These are phyloP conservation scores for Pogonophryne albipinna DNA, from an alignment of 2,797 vertebrate genomes.

Conservation along the genomic window DNA sequence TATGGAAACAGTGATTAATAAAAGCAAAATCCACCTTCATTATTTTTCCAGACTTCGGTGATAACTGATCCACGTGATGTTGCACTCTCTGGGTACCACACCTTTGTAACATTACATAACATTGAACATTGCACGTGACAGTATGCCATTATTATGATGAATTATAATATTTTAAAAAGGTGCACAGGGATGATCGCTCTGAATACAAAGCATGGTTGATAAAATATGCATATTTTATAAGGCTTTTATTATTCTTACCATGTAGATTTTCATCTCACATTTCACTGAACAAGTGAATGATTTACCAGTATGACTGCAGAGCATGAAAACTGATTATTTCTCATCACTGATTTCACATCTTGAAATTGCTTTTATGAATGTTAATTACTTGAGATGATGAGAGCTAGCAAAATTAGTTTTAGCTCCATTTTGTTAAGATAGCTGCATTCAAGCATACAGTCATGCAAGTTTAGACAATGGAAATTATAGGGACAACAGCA, in stretches of 20 bases:
- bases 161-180: constrained; percentile 25
- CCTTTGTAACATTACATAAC: constrained; percentile 21
- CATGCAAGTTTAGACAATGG: not conserved
- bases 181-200: constrained; percentile 3
- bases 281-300: constrained; percentile 1
- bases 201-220: constrained; percentile 13
- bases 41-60: constrained; percentile 52
- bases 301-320: not conserved
- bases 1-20: constrained; percentile 72
- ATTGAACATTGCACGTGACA: constrained; percentile 5
- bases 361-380: not conserved
- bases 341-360: constrained; percentile 7
- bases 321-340: constrained; percentile 19
- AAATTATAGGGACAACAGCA: not conserved
- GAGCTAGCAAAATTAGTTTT: not conserved
- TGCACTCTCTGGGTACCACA: constrained; percentile 13
- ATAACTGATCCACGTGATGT: constrained; percentile 30
- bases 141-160: not conserved
- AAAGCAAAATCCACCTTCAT: constrained; percentile 64
- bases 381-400: not conserved
- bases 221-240: constrained; percentile 19
- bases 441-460: not conserved
- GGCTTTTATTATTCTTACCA: constrained; percentile 4
- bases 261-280: constrained; percentile 7
- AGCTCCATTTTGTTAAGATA: not conserved